Evolutionary conservation across 2,113 vertebrate genomes (phyloP).

Genomic region (Phalacrocorax carbo): DNA sequence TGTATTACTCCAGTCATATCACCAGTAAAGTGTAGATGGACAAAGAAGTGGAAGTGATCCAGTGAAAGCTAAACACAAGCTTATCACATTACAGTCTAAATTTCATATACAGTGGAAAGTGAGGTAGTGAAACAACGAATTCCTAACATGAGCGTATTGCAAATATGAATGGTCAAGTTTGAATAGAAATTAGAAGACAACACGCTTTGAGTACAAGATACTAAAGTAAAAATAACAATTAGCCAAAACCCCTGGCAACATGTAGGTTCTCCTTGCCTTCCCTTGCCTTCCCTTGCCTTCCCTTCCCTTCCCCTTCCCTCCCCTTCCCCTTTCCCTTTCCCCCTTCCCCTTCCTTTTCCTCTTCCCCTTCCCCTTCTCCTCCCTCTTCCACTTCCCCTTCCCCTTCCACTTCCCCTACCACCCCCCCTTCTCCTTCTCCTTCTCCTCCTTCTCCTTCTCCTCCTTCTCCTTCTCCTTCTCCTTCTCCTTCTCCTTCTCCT

Average conservation of each 20-base stretch:
- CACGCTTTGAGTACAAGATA: background rate
- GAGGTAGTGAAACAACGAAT: background rate
- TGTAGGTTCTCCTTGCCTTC: background rate
- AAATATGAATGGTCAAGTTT: background rate
- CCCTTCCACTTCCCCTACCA: no score
- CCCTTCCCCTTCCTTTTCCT: background rate
- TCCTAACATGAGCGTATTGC: background rate
- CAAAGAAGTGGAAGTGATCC: background rate
- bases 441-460: no score
- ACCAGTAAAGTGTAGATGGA: background rate
- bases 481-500: rapidly evolving
- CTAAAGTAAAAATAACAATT: background rate
- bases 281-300: rapidly evolving
- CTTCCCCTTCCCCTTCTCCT: no score
- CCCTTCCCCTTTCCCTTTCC: no score
- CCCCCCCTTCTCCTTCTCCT: rapidly evolving
- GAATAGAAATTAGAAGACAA: background rate
- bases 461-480: rapidly evolving
- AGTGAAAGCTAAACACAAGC: background rate
- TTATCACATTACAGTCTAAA: background rate
- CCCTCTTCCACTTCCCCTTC: background rate
- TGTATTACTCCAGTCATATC: background rate
- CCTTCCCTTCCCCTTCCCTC: no score
- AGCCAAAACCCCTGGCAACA: background rate
- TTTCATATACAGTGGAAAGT: background rate